Conservation (phyloP, 2,888 invertebrate species). For the Drosophila pegasa region DNA sequence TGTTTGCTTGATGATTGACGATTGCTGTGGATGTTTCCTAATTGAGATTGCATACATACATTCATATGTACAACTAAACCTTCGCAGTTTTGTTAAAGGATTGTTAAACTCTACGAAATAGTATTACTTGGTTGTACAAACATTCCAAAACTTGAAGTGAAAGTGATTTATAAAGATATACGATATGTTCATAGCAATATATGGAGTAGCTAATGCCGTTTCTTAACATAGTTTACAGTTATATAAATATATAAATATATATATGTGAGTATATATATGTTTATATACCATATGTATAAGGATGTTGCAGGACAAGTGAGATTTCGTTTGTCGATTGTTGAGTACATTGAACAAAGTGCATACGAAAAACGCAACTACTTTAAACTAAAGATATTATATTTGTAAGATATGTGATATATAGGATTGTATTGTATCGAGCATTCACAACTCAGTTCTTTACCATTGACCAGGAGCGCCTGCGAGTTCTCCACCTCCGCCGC, state of each 20-base stretch:
- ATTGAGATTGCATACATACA: constrained; percentile 6
- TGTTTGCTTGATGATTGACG: constrained; percentile 45
- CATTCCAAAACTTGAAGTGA: constrained; percentile 76
- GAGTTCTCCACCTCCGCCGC: constrained; percentile 91
- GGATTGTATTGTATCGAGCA: background rate
- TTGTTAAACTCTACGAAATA: constrained; percentile 52
- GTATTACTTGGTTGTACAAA: constrained; percentile 63
- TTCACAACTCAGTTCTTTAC: constrained; percentile 86
- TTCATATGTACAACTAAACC: constrained; percentile 69
- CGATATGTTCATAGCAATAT: constrained; percentile 37
- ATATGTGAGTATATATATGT: constrained; percentile 6
- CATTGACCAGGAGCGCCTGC: constrained; percentile 91
- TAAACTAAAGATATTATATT: constrained; percentile 62
- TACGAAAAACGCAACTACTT: constrained; percentile 70
- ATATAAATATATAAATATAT: constrained; percentile 12
- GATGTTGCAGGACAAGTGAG: constrained; percentile 43
- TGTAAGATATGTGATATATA: constrained; percentile 20
- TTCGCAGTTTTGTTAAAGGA: constrained; percentile 79
- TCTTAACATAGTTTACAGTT: constrained; percentile 50
- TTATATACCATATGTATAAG: constrained; percentile 19
- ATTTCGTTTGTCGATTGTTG: constrained; percentile 32
- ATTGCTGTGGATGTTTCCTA: constrained; percentile 6
- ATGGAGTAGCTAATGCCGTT: constrained; percentile 26
- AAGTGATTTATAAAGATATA: constrained; percentile 44
- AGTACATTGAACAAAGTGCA: constrained; percentile 56